A percentile compares a stretch with the other conserved stretches of the same genome.
Conservation (phyloP, 2,113 vertebrate genomes). For the Climacteris rufus region DNA sequence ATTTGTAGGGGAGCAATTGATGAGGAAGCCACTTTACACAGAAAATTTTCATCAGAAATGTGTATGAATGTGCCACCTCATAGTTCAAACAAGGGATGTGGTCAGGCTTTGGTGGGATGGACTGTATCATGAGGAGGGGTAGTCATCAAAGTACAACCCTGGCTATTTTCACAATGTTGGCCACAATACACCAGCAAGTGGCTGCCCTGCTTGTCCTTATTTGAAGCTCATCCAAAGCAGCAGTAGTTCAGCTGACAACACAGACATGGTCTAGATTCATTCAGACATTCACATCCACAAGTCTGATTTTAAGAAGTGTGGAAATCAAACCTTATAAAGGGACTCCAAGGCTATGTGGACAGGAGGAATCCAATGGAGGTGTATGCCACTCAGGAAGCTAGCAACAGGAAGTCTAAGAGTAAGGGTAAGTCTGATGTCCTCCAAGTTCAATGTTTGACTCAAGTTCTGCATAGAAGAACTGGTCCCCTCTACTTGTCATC, state of each 20-base stretch:
- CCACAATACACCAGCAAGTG: background rate
- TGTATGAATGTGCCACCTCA: background rate
- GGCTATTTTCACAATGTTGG: background rate
- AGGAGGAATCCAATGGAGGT: background rate
- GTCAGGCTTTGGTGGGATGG: background rate
- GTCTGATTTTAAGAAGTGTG: background rate
- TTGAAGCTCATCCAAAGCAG: background rate
- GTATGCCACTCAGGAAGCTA: background rate
- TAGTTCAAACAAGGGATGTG: background rate
- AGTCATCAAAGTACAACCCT: background rate
- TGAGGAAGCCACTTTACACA: background rate
- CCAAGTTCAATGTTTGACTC: background rate
- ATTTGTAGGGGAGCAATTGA: background rate
- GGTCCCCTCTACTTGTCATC: background rate
- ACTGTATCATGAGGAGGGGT: background rate
- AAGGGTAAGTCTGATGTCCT: background rate
- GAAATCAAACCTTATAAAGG: background rate
- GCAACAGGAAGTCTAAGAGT: background rate
- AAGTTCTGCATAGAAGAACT: background rate
- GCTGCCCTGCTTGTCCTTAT: background rate
- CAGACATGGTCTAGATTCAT: rapidly evolving
- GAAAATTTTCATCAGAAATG: background rate
- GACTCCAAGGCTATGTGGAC: background rate
- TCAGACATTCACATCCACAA: background rate
- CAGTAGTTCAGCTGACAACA: background rate